phyloP scores from a whole-genome alignment of 2,888 invertebrate genomes.

The Epirrhoe tristata region DNA sequence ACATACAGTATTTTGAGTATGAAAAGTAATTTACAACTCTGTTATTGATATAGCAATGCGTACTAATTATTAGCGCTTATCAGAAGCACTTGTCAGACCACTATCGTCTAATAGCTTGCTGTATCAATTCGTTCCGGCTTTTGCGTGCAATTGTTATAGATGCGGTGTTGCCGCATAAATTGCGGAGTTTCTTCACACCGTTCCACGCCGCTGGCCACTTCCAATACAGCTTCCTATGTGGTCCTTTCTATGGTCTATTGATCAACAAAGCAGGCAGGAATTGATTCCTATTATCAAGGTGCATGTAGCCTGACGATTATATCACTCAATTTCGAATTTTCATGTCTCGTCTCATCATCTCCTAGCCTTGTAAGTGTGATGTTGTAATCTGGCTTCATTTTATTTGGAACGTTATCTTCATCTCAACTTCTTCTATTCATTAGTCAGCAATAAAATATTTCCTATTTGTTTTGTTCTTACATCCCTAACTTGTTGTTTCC shows the following conservation, averaged over 20 bases:
- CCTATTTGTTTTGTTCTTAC: no score
- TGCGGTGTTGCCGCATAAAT: constrained; percentile 39
- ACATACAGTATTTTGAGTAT: background rate
- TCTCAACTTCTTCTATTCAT: background rate
- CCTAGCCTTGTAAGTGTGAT: background rate
- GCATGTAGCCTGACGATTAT: no score
- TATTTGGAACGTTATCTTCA: no score
- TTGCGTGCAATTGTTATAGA: constrained; percentile 51
- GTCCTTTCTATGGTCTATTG: constrained; percentile 15
- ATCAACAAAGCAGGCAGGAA: background rate
- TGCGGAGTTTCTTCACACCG: constrained; percentile 46
- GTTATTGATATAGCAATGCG: background rate
- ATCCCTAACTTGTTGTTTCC: no score
- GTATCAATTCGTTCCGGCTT: constrained; percentile 47
- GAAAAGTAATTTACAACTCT: background rate
- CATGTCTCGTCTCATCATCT: no score
- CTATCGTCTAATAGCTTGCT: constrained; percentile 25
- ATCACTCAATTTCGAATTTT: no score
- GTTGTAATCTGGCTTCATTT: background rate
- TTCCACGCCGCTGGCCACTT: constrained; percentile 16
- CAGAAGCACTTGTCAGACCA: constrained; percentile 9
- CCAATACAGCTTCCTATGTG: constrained; percentile 17
- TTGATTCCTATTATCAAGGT: background rate
- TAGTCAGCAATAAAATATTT: no score
- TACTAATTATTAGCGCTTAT: background rate